These are phyloP conservation scores for Ptilodon capucinus DNA, from an alignment of 2,888 invertebrate genomes.

Conservation along the genomic window DNA sequence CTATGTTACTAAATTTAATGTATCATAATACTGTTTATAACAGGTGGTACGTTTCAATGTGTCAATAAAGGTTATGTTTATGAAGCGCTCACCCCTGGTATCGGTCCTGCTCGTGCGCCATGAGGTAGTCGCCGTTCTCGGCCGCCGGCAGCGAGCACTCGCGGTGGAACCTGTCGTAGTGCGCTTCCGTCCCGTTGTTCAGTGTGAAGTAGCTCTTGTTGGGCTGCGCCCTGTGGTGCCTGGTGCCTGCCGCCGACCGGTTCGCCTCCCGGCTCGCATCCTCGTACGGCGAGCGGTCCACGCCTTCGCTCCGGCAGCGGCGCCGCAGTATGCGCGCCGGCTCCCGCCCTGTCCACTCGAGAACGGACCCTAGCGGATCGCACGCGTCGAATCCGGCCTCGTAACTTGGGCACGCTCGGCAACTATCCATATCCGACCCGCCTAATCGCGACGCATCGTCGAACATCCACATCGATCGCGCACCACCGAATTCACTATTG, in stretches of 20 bases:
- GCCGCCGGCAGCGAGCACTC: constrained; percentile 67
- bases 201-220: constrained; percentile 71
- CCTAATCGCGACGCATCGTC: constrained; percentile 69
- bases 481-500: constrained; percentile 64
- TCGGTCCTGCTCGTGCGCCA: constrained; percentile 65
- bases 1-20: no score
- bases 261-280: constrained; percentile 63
- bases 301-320: constrained; percentile 77
- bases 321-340: constrained; percentile 73
- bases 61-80: constrained; percentile 43
- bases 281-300: constrained; percentile 77
- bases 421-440: constrained; percentile 74
- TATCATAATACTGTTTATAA: no score
- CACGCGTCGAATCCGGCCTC: constrained; percentile 75
- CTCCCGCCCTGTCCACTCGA: constrained; percentile 66
- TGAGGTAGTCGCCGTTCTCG: constrained; percentile 74
- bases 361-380: constrained; percentile 68
- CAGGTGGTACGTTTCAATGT: no score
- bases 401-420: constrained; percentile 72
- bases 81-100: constrained; percentile 60
- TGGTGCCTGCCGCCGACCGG: constrained; percentile 56
- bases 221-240: constrained; percentile 53
- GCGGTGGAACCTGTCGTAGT: constrained; percentile 57
- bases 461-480: constrained; percentile 67
- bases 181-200: constrained; percentile 56